Evolutionary conservation across 2,888 invertebrate species (phyloP).

Genomic region (Carabus problematicus): DNA sequence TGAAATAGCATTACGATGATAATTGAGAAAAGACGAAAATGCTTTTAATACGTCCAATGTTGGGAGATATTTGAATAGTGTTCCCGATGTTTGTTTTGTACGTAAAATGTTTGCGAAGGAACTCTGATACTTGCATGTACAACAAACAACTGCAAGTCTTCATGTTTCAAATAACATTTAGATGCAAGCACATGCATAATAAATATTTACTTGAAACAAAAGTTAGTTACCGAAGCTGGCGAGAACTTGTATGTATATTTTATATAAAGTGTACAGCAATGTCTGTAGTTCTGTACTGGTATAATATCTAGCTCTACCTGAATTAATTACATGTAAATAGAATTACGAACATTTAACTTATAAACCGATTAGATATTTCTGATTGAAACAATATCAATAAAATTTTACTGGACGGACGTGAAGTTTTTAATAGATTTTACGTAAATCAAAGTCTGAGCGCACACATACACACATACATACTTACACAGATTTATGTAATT

Average conservation of each 20-base stretch:
- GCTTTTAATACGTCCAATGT: background rate
- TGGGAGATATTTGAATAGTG: background rate
- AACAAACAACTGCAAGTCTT: background rate
- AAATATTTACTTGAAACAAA: constrained; percentile 5
- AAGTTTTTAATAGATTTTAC: constrained; percentile 29
- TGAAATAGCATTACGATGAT: background rate
- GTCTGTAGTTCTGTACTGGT: background rate
- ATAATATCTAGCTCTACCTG: too few relatives aligned
- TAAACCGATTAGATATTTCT: background rate
- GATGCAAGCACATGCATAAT: background rate
- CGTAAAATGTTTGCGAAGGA: background rate
- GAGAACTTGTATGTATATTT: too few relatives aligned
- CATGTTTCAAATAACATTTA: background rate
- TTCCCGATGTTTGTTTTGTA: background rate
- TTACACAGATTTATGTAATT: constrained; percentile 27
- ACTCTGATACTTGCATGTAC: background rate
- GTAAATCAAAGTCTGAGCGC: background rate
- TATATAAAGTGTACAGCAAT: background rate
- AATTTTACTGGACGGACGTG: background rate
- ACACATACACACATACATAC: constrained; percentile 2
- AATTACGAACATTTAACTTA: too few relatives aligned
- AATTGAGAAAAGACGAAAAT: background rate
- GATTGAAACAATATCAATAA: background rate
- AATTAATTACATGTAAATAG: too few relatives aligned
- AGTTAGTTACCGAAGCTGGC: background rate